phyloP scores from a whole-genome alignment of 2,797 vertebrate species.

The Meriones psammophilus region DNA sequence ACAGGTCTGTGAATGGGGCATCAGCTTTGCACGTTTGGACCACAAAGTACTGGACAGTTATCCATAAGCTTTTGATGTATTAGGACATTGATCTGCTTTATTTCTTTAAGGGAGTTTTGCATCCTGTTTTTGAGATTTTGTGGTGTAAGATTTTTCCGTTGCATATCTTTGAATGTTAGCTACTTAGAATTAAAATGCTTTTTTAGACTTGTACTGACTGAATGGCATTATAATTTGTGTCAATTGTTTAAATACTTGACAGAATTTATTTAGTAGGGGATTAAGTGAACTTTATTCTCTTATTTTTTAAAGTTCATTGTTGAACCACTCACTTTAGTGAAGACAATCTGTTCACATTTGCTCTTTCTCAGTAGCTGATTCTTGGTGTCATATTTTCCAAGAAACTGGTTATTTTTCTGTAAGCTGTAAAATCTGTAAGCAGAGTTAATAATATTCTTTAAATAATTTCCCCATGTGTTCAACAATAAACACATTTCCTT shows the following conservation, averaged over 20 bases:
- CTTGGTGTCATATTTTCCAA: background rate
- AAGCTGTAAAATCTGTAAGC: background rate
- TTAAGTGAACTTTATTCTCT: background rate
- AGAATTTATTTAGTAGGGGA: background rate
- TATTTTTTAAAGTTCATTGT: background rate
- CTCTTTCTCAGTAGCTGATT: background rate
- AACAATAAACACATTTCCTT: background rate
- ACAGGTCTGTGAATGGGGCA: background rate
- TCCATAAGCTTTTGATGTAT: background rate
- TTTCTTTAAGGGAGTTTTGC: background rate
- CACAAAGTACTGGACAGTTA: background rate
- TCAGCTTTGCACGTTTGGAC: background rate
- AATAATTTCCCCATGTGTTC: background rate
- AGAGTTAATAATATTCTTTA: background rate
- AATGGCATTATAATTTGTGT: background rate
- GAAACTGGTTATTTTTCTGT: background rate
- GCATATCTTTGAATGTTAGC: background rate
- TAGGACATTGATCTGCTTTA: background rate
- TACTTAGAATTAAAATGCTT: background rate
- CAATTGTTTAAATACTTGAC: constrained; percentile 8
- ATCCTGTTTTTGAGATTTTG: background rate
- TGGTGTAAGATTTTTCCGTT: background rate
- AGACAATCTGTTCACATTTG: background rate
- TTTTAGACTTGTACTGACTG: background rate
- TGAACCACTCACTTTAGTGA: background rate